Evolutionary conservation across 2,797 vertebrate genomes (phyloP), one percentile per base, ranked within the genome.

Genomic region (Pangasius djambal): DNA sequence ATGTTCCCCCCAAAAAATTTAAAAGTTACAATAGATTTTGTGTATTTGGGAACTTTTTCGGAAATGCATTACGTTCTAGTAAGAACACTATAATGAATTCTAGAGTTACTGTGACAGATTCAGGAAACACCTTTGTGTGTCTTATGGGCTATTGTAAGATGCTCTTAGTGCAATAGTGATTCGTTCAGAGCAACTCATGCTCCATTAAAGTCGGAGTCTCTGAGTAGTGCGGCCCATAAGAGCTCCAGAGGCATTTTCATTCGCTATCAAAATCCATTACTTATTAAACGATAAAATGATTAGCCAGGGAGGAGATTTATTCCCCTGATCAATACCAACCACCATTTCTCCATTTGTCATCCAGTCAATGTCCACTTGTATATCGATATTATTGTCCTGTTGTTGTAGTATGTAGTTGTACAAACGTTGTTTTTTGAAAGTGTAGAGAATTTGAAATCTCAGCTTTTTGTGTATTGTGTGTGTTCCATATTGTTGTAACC

Each of bases 311-410:
- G 87, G 59, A 79, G 65, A 81, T 61, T 89, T 67, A 70, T 82
- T 85, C 83, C 86, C 87, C 82, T 79, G 82, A 48, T 34, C 22
- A 22, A 44, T 83, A 63, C 69, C 83, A 89, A 87, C 85, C 1
- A 90, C 83, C 91, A 85, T 91, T 31, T 44, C 86, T 87, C 74
- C 50, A 89, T 93, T 88, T 91, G 87, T 91, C 16, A 86, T 69
- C 48, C 87, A 84, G 78, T 91, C 69, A 90, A 86, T 93, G 82
- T 92, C 92, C 85, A 83, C 92, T 90, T 91, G 85, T 83, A 83
- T 74, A 55, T 82, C 28, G 44, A n/a, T 87, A 87, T 69, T 85
- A 91, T 92, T 93, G 90, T 92, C 83, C 65, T 93, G 87, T 92
- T 89, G 63, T 82, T 88, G 90, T 89, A 90, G 65, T 48, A 81